These are phyloP conservation scores for Campoplex capitator DNA, from an alignment of 2,888 invertebrate species.

Conservation along the genomic window DNA sequence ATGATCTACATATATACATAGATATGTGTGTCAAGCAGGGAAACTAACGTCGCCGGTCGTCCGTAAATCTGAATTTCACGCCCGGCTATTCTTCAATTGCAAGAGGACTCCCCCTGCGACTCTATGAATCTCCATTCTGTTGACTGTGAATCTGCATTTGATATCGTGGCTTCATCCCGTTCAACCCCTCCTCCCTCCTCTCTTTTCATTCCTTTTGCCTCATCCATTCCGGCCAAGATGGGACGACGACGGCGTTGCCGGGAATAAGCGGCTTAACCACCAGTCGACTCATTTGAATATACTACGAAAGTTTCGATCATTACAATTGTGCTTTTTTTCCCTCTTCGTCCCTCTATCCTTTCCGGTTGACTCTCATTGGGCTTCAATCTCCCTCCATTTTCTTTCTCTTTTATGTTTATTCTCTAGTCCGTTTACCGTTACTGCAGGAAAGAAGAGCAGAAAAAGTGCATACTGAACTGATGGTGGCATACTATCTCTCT, in stretches of 20 bases:
- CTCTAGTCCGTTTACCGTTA: background rate
- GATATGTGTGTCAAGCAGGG: background rate
- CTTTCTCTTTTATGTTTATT: background rate
- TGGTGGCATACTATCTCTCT: too few species aligned
- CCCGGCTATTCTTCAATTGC: conserved; percentile 72
- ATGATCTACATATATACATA: background rate
- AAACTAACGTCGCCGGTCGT: conserved; percentile 51
- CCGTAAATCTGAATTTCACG: conserved; percentile 71
- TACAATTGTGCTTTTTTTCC: conserved; percentile 5
- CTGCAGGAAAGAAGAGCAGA: too few species aligned
- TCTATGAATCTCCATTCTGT: conserved; percentile 72
- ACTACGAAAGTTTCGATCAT: conserved; percentile 59
- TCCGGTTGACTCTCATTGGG: too few species aligned
- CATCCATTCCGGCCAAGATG: conserved; percentile 1
- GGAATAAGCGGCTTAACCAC: conserved; percentile 65
- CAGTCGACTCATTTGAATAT: conserved; percentile 67
- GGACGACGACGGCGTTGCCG: conserved; percentile 46
- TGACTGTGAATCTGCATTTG: conserved; percentile 76
- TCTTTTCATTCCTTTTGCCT: background rate
- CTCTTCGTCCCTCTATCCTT: background rate
- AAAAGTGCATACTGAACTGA: too few species aligned
- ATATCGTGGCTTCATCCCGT: conserved; percentile 64
- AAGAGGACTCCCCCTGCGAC: conserved; percentile 48
- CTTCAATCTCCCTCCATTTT: too few species aligned
- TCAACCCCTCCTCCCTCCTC: background rate